Conservation (phyloP, 2,888 invertebrate genomes). For the Microdon myrmicae region DNA sequence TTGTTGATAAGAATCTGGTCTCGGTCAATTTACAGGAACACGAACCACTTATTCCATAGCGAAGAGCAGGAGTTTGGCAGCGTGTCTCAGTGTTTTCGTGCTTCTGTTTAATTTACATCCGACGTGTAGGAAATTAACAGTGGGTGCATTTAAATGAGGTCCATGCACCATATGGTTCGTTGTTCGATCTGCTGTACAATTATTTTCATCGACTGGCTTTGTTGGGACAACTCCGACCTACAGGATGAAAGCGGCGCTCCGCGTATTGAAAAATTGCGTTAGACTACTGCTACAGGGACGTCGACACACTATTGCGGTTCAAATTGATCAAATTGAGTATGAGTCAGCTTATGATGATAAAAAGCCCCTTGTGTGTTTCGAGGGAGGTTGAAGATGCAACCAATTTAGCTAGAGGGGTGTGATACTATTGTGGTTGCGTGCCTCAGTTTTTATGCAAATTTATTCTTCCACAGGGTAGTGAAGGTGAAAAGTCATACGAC, state of each 20-base stretch:
- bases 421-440: conserved; percentile 44
- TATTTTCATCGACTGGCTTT: conserved; percentile 41
- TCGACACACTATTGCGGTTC: conserved; percentile 11
- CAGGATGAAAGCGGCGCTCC: conserved; percentile 18
- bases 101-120: conserved; percentile 37
- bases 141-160: conserved; percentile 51
- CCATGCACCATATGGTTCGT: conserved; percentile 39
- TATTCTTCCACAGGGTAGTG: conserved; percentile 42
- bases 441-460: conserved; percentile 45
- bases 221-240: conserved; percentile 10
- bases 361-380: conserved; percentile 1
- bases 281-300: not conserved
- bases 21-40: conserved; percentile 19
- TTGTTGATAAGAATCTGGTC: conserved; percentile 19
- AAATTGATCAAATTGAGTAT: conserved; percentile 45
- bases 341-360: conserved; percentile 30
- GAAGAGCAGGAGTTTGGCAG: conserved; percentile 5
- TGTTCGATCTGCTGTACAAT: conserved; percentile 32
- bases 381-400: conserved; percentile 19
- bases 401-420: conserved; percentile 29
- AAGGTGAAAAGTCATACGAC: conserved; percentile 36
- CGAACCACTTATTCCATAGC: conserved; percentile 4
- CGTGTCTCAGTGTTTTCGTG: conserved; percentile 26
- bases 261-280: conserved; percentile 1
- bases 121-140: conserved; percentile 22